phyloP scores from a whole-genome alignment of 1,140 invertebrate species.

The Brachionus calyciflorus region DNA sequence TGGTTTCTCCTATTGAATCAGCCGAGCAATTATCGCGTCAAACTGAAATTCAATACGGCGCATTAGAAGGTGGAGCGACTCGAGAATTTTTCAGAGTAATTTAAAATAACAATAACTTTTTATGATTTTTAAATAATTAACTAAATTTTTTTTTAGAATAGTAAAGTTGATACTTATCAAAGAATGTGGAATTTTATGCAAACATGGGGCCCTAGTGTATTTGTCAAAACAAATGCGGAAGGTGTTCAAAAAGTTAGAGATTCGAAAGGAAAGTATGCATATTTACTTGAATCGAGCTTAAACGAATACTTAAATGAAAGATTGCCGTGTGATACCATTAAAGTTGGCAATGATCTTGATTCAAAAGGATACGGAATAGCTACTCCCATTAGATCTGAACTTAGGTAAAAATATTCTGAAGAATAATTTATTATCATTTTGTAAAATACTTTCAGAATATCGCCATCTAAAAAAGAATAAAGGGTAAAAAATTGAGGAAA shows the following conservation, averaged over 20 bases:
- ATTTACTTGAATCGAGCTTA: slow-evolving; percentile 85
- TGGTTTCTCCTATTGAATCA: slow-evolving; percentile 57
- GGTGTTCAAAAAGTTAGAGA: slow-evolving; percentile 73
- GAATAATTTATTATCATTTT: too few relatives aligned
- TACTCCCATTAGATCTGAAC: slow-evolving; percentile 37
- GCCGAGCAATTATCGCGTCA: slow-evolving; percentile 55
- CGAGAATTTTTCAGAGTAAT: slow-evolving; percentile 60
- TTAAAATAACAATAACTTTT: too few relatives aligned
- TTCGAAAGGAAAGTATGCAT: slow-evolving; percentile 76
- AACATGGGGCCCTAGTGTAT: slow-evolving; percentile 62
- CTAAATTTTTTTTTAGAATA: background rate
- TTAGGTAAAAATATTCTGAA: too few relatives aligned
- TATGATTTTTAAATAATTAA: background rate
- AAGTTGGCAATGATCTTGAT: slow-evolving; percentile 49
- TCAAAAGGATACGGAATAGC: slow-evolving; percentile 49
- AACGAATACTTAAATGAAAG: slow-evolving; percentile 90
- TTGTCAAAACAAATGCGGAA: slow-evolving; percentile 83
- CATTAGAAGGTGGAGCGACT: slow-evolving; percentile 53
- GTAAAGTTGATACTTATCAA: slow-evolving; percentile 87
- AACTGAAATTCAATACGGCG: slow-evolving; percentile 58
- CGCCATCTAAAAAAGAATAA: too few relatives aligned
- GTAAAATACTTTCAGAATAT: too few relatives aligned
- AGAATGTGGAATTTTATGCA: slow-evolving; percentile 86
- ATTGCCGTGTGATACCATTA: slow-evolving; percentile 91
- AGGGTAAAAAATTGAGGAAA: too few relatives aligned